Base-by-base conservation (phyloP, 1,140 invertebrate species). In the Pectinophora gossypiella region DNA sequence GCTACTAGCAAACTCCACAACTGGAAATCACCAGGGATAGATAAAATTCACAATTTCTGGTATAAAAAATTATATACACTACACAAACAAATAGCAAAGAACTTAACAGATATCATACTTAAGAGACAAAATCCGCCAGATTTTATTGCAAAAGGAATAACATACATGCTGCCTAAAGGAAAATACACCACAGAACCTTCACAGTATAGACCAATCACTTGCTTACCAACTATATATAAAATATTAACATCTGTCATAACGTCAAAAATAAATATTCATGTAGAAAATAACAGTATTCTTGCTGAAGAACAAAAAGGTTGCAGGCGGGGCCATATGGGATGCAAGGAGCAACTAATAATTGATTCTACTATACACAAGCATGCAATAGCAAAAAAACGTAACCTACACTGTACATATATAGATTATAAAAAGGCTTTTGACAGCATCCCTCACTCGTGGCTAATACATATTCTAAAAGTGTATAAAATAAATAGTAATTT, bases 391-490 rank as follows among this genome's bases (percentile, higher is more conserved):
- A 4, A 23, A 4, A 4, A 10, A 4, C 4, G 22, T 5, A 23
- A 23, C 10, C 22, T 23, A 10, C 4, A 23, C 10, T 4, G 4
- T 5, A 23, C 22, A 5, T 23, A 23, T 10, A 23, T 23, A 23
- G 22, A 23, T 23, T 23, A 23, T 23, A 23, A 23, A 50, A 54
- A 61, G 23, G 51, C 59, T 21, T 62, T 62, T 43, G 60, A 62
- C 15, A 55, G 44, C 42, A 22, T 62, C 7, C 60, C 55, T 13
- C 60, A 63, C 45, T 40, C 56, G 7, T 63, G 60, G 60, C 23
- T 59, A 13, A 20, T 51, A 15, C 22, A 54, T 13, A 36, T 56
- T 23, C 32, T 63, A 46, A 13, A 54, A 19, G 45, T 55, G 15
- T 38, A 38, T 13, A 38, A 38, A 38, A 38, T 38, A 10, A 3